Conservation (phyloP, 2,888 invertebrate species). For the Orthosia cruda region DNA sequence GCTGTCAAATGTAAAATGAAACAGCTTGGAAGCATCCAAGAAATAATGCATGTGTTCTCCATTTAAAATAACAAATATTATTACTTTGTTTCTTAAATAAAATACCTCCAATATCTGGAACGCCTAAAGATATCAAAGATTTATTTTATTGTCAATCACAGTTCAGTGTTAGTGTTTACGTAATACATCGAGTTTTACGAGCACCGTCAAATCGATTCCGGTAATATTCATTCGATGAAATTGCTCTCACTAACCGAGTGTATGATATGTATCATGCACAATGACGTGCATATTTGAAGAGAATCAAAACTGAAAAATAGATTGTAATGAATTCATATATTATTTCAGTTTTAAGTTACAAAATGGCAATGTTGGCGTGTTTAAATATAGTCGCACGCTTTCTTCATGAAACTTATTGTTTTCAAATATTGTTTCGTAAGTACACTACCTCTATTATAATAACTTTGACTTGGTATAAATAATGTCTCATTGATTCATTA, state of each 20-base stretch:
- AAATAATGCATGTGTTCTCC: too few species aligned
- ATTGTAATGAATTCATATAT: not conserved
- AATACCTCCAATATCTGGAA: not conserved
- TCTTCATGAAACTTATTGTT: too few species aligned
- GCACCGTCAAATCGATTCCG: conserved; percentile 45
- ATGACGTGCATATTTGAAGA: conserved; percentile 15
- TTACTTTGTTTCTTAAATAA: not conserved
- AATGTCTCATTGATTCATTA: too few species aligned
- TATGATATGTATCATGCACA: conserved; percentile 3
- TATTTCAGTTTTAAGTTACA: too few species aligned
- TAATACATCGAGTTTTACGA: conserved; percentile 40
- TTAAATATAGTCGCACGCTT: too few species aligned
- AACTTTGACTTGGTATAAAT: too few species aligned
- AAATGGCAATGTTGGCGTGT: too few species aligned
- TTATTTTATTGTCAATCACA: conserved; percentile 42
- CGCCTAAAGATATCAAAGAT: conserved; percentile 14
- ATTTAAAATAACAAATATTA: too few species aligned
- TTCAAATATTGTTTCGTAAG: too few species aligned
- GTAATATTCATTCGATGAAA: conserved; percentile 47
- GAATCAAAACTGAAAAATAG: not conserved
- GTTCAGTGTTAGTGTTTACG: conserved; percentile 44
- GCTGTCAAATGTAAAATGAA: too few species aligned
- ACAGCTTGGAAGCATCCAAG: too few species aligned
- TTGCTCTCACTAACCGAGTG: conserved; percentile 20
- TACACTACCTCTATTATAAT: too few species aligned